phyloP scores from a whole-genome alignment of 2,888 invertebrate genomes.

The Drosophila kanekoi region DNA sequence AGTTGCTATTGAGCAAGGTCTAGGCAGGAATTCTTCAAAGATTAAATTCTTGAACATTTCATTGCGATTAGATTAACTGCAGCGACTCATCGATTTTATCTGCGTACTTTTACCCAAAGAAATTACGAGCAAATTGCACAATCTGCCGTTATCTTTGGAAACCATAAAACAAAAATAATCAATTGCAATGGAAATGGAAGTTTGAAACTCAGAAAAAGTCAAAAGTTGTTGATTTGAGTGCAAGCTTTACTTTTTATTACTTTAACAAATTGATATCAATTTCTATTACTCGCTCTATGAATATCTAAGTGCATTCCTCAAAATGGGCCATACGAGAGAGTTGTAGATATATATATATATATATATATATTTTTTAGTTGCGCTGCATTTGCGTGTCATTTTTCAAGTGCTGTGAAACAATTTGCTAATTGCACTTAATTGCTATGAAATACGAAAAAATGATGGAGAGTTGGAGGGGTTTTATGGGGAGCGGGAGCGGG shows the following conservation, averaged over 20 bases:
- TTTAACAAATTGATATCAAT: slow-evolving; percentile 11
- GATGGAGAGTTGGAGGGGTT: neutral
- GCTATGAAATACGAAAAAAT: neutral
- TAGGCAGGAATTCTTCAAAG: slow-evolving; percentile 23
- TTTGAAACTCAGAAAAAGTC: slow-evolving; percentile 1
- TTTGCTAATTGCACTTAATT: slow-evolving; percentile 62
- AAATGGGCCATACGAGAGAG: slow-evolving; percentile 4
- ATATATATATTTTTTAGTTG: slow-evolving; percentile 8
- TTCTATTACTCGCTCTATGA: slow-evolving; percentile 3
- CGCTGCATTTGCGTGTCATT: slow-evolving; percentile 43
- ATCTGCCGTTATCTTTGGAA: neutral
- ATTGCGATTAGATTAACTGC: slow-evolving; percentile 38
- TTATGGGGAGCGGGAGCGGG: neutral
- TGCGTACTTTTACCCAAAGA: neutral
- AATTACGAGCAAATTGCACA: slow-evolving; percentile 2
- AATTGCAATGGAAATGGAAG: slow-evolving; percentile 8
- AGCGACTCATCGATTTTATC: slow-evolving; percentile 26
- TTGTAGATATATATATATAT: slow-evolving; percentile 20
- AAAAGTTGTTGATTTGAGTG: slow-evolving; percentile 2
- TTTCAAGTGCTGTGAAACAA: slow-evolving; percentile 37
- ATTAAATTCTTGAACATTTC: slow-evolving; percentile 26
- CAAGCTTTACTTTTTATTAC: slow-evolving; percentile 16
- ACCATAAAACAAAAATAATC: slow-evolving; percentile 8
- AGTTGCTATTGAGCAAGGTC: slow-evolving; percentile 49
- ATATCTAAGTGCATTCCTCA: slow-evolving; percentile 24